Conservation (phyloP, 2,888 invertebrate species). For the Sympetrum striolatum region DNA sequence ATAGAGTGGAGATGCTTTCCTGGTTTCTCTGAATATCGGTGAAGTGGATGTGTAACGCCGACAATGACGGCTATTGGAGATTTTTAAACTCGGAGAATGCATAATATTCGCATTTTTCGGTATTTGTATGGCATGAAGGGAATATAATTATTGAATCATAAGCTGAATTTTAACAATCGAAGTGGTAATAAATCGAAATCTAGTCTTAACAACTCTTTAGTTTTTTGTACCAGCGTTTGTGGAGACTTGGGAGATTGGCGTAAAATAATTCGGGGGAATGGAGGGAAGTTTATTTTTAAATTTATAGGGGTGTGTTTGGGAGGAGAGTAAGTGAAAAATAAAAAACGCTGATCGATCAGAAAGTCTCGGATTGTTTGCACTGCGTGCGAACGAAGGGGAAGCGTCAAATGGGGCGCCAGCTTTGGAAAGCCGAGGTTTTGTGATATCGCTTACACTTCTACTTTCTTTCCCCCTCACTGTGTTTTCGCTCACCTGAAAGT, state of each 20-base stretch:
- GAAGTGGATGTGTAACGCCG: too few relatives aligned
- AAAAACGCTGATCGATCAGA: slow-evolving; percentile 38
- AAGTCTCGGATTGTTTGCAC: slow-evolving; percentile 41
- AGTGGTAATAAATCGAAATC: too few relatives aligned
- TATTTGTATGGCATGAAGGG: too few relatives aligned
- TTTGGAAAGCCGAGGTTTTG: not conserved
- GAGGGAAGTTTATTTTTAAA: not conserved
- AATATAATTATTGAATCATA: too few relatives aligned
- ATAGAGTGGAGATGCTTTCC: too few relatives aligned
- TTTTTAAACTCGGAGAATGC: too few relatives aligned
- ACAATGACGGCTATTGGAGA: too few relatives aligned
- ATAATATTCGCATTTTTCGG: too few relatives aligned
- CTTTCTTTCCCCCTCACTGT: not conserved
- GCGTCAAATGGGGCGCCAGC: slow-evolving; percentile 1
- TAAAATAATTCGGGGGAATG: not conserved
- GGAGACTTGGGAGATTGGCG: not conserved
- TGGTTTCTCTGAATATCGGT: too few relatives aligned
- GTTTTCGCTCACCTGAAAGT: not conserved
- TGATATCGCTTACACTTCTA: not conserved
- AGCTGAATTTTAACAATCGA: too few relatives aligned
- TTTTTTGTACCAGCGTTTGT: too few relatives aligned
- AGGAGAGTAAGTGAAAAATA: slow-evolving; percentile 1
- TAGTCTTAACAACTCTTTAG: too few relatives aligned
- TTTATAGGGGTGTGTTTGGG: not conserved
- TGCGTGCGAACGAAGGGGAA: not conserved